Base-by-base conservation (phyloP, 1,140 invertebrate species). In the Cryptotermes secundus region DNA sequence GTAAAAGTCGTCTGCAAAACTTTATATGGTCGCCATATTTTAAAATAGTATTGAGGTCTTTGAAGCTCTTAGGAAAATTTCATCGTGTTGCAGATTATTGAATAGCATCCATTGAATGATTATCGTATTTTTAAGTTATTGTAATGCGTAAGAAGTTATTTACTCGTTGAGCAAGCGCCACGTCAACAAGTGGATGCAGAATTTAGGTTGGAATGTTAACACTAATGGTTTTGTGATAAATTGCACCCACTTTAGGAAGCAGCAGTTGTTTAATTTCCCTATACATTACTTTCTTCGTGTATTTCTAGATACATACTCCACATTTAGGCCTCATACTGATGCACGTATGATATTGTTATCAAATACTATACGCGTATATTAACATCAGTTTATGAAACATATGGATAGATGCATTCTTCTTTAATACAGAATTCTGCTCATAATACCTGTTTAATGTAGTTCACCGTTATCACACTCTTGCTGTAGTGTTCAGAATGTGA, bases 11-110 rank as follows among this genome's bases (percentile, higher is more conserved):
- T 83, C 83, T 83, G 72, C 49, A 65, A 53, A n/a, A 80, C 79
- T 49, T 79, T 49, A 31, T 38, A n/a, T 45, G 45, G 85, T 85
- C 85, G 85, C 85, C 85, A 85, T 85, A 85, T 85, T 85, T 84
- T 85, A 34, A 82, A 45, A 49, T 79, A 34, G 81, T 83, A 82
- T 85, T 82, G 80, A 82, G 80, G 36, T 82, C 83, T 53, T 6
- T 35, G 59, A 72, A 31, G 59, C 9, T 31, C 26, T 72, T 26
- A 31, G 26, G 59, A 72, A 72, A 3, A 72, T 31, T 72, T n/a
- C 26, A 10, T n/a, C n/a, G n/a, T n/a, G 59, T 72, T 72, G 2
- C 16, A 3, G n/a, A 83, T 34, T 35, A 83, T 72, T 83, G 83
- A 31, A 2, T 82, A 6, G 24, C n/a, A 10, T 53, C 34, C 49